These are phyloP conservation scores for Minunthozetes semirufus DNA, from an alignment of 2,888 invertebrate genomes.

Conservation along the genomic window DNA sequence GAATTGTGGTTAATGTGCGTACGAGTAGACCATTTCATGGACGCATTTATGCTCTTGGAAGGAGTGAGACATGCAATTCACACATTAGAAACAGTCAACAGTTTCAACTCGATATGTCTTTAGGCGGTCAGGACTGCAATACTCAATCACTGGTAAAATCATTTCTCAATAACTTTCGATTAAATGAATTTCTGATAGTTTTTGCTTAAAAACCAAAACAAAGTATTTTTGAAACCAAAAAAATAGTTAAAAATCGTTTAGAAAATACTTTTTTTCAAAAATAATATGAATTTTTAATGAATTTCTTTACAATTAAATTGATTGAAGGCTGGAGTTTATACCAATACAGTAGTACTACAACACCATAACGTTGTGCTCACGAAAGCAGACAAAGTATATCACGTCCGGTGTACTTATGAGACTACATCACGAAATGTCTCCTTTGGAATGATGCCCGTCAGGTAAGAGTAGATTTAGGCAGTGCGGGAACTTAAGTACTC, in stretches of 20 bases:
- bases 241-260: not conserved
- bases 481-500: not conserved
- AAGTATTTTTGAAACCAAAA: not conserved
- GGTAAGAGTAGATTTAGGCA: conserved; percentile 53
- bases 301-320: not conserved
- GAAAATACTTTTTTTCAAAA: too few relatives aligned
- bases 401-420: conserved; percentile 90
- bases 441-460: conserved; percentile 94
- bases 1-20: conserved; percentile 82
- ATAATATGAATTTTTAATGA: too few relatives aligned
- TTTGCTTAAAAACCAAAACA: not conserved
- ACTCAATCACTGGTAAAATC: conserved; percentile 80
- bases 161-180: not conserved
- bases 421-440: conserved; percentile 94
- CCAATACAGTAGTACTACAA: conserved; percentile 86
- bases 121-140: conserved; percentile 90
- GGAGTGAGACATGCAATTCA: conserved; percentile 90
- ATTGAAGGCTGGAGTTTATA: conserved; percentile 76
- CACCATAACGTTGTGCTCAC: conserved; percentile 95
- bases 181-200: not conserved
- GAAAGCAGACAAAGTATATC: conserved; percentile 91
- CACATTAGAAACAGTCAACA: conserved; percentile 86
- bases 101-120: conserved; percentile 82
- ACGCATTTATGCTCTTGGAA: conserved; percentile 82
- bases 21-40: conserved; percentile 93